Evolutionary conservation across 2,888 invertebrate species (phyloP), one percentile per base, ranked within the genome.

Genomic region (Acrocera orbiculus): DNA sequence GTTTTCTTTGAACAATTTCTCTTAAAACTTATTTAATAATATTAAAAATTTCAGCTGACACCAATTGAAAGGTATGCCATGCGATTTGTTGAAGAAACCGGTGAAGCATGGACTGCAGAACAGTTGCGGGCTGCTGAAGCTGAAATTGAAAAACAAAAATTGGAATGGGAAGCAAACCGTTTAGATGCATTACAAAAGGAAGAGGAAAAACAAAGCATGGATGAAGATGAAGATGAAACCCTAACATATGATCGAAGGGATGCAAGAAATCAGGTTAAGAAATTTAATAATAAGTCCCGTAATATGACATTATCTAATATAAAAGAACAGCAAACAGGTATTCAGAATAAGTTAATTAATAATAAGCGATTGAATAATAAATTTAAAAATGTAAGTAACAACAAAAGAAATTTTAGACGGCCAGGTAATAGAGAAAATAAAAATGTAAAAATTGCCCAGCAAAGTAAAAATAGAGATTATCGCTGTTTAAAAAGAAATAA

Each of bases 51-150:
- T 27, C 64, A 96, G 93, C 62, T 96, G 41, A 80, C 81, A 22
- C 87, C 92, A 2, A 78, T 98, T 40, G 96, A 98, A 63, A 73
- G 81, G 34, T 96, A 93, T 62, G 96, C 96, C 11, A 85, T 96
- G 73, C 72, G 75, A 15, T 79, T 87, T 52, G 79, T 95, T 46
- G 96, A 96, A 62, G 73, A 76, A 45, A 79, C 85, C 35, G 74
- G 76, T 14, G 65, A 65, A 3, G 71, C 70, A n/a, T 76, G 74
- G 65, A 76, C 78, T 11, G 81, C 82, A 1, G 90, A 92, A 50
- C 87, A 90, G 48, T 54, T 86, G 23, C 77, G 79, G 10, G 80
- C 78, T 25, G 92, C 90, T 11, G 89, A 90, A 58, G 82, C 80
- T 28, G 85, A 85, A 56, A 73, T 87, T 31, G 83, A 83, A 51